These are phyloP conservation scores for Rostratula benghalensis DNA, from an alignment of 2,113 vertebrate genomes.

Conservation along the genomic window DNA sequence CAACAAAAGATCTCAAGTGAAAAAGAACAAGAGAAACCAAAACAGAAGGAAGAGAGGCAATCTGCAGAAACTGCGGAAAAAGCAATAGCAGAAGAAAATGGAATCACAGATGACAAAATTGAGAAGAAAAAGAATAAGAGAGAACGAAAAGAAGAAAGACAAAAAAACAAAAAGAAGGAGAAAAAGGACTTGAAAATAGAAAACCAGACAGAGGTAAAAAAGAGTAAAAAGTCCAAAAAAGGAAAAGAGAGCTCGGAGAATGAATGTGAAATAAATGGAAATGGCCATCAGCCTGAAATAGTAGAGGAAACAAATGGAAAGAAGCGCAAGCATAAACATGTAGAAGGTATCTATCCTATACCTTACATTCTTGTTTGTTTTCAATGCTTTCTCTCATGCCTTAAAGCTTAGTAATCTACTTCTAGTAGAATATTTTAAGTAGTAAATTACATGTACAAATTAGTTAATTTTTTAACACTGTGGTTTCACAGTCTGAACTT, in stretches of 20 bases:
- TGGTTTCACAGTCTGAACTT: neutral
- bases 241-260: neutral
- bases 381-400: neutral
- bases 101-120: neutral
- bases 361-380: neutral
- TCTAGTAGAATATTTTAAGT: neutral
- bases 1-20: constrained; percentile 30
- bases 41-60: neutral
- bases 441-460: neutral
- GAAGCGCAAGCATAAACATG: constrained; percentile 67
- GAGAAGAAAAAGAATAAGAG: constrained; percentile 83
- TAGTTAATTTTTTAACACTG: neutral
- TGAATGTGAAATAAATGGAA: neutral
- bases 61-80: neutral
- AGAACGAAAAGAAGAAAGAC: constrained; percentile 85
- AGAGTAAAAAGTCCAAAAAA: constrained; percentile 67
- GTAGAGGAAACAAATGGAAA: neutral
- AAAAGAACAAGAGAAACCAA: constrained; percentile 19
- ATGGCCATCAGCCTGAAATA: neutral
- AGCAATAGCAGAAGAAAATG: neutral
- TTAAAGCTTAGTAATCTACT: neutral
- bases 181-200: constrained; percentile 70
- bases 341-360: constrained; percentile 59
- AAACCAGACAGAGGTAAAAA: constrained; percentile 42
- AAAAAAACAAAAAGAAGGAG: constrained; percentile 80